Conservation (phyloP, 2,797 vertebrate genomes). For the Pseudochromis fuscus region DNA sequence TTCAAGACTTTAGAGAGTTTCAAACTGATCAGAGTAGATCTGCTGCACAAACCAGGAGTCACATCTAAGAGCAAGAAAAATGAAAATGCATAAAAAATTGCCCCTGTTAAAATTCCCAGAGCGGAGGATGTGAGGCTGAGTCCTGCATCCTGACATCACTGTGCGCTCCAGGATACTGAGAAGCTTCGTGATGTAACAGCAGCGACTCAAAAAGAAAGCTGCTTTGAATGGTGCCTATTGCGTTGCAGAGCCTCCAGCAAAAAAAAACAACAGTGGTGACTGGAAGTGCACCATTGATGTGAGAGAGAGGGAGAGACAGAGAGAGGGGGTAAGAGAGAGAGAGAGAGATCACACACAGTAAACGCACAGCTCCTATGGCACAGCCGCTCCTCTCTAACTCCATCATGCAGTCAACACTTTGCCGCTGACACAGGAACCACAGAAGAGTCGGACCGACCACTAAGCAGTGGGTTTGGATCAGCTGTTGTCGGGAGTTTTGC, state of each 20-base stretch:
- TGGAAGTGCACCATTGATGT: conserved; percentile 54
- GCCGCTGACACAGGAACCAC: conserved; percentile 40
- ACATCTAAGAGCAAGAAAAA: neutral
- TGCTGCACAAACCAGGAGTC: neutral
- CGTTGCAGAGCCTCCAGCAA: conserved; percentile 47
- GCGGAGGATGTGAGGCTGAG: conserved; percentile 4
- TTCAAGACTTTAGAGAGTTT: no score
- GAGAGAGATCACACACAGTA: conserved; percentile 29
- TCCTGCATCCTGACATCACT: conserved; percentile 47
- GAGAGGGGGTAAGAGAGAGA: conserved; percentile 6
- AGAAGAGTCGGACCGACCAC: conserved; percentile 37
- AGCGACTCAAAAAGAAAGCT: conserved; percentile 34
- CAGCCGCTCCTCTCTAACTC: conserved; percentile 61
- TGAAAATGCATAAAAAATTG: neutral
- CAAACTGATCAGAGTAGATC: neutral
- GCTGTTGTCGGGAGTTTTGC: conserved; percentile 63
- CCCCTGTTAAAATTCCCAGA: neutral
- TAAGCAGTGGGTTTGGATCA: conserved; percentile 39
- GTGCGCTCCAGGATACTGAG: conserved; percentile 41
- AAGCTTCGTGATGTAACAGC: conserved; percentile 59
- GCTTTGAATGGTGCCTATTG: conserved; percentile 47
- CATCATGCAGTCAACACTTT: conserved; percentile 60
- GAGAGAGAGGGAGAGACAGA: conserved; percentile 5
- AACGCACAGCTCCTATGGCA: conserved; percentile 56
- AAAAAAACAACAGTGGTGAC: conserved; percentile 27